These are phyloP conservation scores for Aspidiotus destructor DNA, from an alignment of 2,888 invertebrate species.

Conservation along the genomic window DNA sequence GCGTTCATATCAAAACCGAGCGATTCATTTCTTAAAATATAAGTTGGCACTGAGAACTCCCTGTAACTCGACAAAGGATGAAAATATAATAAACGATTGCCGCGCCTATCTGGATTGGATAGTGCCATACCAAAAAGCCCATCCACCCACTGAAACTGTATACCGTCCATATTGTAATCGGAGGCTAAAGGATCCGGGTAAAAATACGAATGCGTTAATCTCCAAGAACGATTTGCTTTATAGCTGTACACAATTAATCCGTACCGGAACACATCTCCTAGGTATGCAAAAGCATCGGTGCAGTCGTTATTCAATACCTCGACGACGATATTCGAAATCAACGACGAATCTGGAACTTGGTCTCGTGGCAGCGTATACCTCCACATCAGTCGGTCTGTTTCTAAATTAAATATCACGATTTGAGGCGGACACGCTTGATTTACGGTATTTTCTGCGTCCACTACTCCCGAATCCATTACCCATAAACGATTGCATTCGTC, in stretches of 20 bases:
- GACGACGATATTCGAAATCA: slow-evolving; percentile 66
- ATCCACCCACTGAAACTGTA: slow-evolving; percentile 54
- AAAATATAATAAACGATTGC: slow-evolving; percentile 64
- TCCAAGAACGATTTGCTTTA: slow-evolving; percentile 59
- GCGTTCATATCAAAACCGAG: slow-evolving; percentile 41
- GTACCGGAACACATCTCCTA: slow-evolving; percentile 49
- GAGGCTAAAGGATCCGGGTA: slow-evolving; percentile 48
- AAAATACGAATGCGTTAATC: slow-evolving; percentile 60
- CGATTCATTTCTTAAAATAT: slow-evolving; percentile 53
- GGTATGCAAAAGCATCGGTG: slow-evolving; percentile 60
- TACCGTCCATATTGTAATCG: slow-evolving; percentile 39
- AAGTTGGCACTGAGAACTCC: slow-evolving; percentile 63
- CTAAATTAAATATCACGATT: slow-evolving; percentile 61
- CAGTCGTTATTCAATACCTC: slow-evolving; percentile 58
- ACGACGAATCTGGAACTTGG: slow-evolving; percentile 50
- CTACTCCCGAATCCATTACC: slow-evolving; percentile 65
- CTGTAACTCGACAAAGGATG: slow-evolving; percentile 67
- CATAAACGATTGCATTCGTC: slow-evolving; percentile 68
- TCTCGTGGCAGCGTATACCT: slow-evolving; percentile 54
- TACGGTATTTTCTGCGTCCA: slow-evolving; percentile 49
- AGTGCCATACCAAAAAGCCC: slow-evolving; percentile 66
- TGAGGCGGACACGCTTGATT: slow-evolving; percentile 51
- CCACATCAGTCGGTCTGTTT: slow-evolving; percentile 58
- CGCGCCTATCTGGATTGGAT: slow-evolving; percentile 53
- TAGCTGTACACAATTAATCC: slow-evolving; percentile 67